Evolutionary conservation across 2,797 vertebrate species (phyloP).

Genomic region (Molossus molossus): DNA sequence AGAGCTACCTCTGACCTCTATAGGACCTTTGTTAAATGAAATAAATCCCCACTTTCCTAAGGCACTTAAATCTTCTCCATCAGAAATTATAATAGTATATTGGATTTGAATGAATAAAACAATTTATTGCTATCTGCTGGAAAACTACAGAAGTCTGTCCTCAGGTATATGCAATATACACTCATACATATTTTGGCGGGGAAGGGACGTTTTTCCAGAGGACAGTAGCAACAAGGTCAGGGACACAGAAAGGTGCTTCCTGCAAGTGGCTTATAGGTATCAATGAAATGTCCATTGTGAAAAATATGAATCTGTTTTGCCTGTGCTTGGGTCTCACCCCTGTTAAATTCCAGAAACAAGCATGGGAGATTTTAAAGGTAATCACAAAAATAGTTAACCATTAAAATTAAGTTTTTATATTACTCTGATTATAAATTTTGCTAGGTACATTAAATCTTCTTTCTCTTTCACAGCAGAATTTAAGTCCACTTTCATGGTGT

Average conservation of each 20-base stretch:
- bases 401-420: constrained; percentile 4
- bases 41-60: background rate
- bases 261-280: background rate
- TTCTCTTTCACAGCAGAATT: background rate
- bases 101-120: background rate
- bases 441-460: background rate
- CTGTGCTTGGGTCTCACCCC: background rate
- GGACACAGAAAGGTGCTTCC: background rate
- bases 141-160: background rate
- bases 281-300: background rate
- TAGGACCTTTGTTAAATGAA: background rate
- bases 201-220: background rate
- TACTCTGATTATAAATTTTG: background rate
- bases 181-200: background rate
- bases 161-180: background rate
- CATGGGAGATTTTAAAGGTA: background rate
- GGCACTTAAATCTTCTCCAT: background rate
- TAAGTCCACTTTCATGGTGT: background rate
- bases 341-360: constrained; percentile 1
- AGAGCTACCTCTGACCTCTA: background rate
- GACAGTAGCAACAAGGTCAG: background rate
- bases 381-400: background rate
- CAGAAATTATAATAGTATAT: background rate
- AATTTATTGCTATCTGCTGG: background rate
- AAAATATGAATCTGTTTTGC: background rate